Evolutionary conservation across 92 coral and sea anemone species (phyloP).

Genomic region (Epizoanthus rinbou): DNA sequence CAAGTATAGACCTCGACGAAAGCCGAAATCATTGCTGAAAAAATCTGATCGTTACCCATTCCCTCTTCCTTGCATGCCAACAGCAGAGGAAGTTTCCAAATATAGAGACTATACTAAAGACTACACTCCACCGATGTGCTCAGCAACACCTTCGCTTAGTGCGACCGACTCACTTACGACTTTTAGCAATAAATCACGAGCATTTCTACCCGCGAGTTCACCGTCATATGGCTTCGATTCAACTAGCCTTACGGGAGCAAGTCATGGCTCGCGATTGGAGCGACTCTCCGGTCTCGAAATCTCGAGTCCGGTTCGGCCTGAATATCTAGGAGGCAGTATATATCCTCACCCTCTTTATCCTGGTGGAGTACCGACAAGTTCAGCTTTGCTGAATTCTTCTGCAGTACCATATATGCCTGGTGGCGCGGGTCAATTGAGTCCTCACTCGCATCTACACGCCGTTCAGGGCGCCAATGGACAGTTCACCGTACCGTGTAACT

Average conservation of each 20-base stretch:
- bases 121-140: conserved; percentile 59
- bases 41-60: conserved; percentile 96
- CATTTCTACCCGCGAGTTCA: conserved; percentile 85
- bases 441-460: conserved; percentile 88
- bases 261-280: conserved; percentile 81
- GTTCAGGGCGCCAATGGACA: conserved; percentile 94
- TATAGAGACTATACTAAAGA: conserved; percentile 53
- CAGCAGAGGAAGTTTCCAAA: conserved; percentile 88
- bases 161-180: conserved; percentile 72
- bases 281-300: conserved; percentile 74
- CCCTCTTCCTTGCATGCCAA: conserved; percentile 90
- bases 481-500: conserved; percentile 95
- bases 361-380: conserved; percentile 73
- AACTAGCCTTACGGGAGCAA: conserved; percentile 53
- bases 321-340: conserved; percentile 75
- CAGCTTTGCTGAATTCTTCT: conserved; percentile 73
- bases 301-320: conserved; percentile 90
- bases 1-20: conserved; percentile 96
- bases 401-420: conserved; percentile 80
- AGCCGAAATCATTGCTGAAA: conserved; percentile 97
- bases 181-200: conserved; percentile 74
- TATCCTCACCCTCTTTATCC: conserved; percentile 85
- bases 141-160: conserved; percentile 78
- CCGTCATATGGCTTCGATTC: conserved; percentile 65
- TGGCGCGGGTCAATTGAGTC: conserved; percentile 60